Percentiles rank a stretch among this genome's conserved stretches.
Conservation (phyloP, 2,797 vertebrate species). For the Cynodonichthys magdalenae region DNA sequence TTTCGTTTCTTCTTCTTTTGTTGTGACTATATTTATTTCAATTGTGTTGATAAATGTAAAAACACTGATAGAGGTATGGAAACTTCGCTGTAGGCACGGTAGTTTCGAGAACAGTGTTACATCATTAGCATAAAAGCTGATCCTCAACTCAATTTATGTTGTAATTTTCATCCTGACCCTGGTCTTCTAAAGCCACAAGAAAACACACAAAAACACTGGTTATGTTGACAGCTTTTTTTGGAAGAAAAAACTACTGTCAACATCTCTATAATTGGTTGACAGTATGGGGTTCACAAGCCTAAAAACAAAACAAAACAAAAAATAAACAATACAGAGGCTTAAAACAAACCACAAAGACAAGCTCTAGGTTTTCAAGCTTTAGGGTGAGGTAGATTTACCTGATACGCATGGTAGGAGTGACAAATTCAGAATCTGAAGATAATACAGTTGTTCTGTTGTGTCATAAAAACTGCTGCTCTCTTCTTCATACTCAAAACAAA, state of each 20-base stretch:
- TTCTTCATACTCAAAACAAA: conserved; percentile 62
- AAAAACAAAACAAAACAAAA: conserved; percentile 51
- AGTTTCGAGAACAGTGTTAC: background rate
- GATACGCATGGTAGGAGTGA: conserved; percentile 16
- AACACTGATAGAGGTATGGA: background rate
- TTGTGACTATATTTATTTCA: background rate
- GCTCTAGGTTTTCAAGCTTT: conserved; percentile 71
- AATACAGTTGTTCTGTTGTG: conserved; percentile 53
- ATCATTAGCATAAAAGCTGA: conserved; percentile 3
- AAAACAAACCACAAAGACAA: conserved; percentile 50
- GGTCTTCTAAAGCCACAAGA: conserved; percentile 48
- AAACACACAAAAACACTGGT: background rate
- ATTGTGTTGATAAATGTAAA: background rate
- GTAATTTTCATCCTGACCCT: background rate
- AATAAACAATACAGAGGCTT: conserved; percentile 17
- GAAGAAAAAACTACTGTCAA: conserved; percentile 34
- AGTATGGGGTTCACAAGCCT: conserved; percentile 51
- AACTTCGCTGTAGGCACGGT: background rate
- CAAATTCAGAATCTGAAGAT: conserved; percentile 48
- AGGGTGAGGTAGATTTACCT: conserved; percentile 39
- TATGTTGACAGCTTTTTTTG: too few relatives aligned
- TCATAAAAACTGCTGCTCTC: conserved; percentile 51
- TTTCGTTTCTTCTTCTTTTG: background rate
- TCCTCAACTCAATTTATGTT: background rate
- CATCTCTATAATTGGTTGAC: conserved; percentile 52